phyloP scores from a whole-genome alignment of 2,797 vertebrate species.

The Acrossocheilus wenchowensis region DNA sequence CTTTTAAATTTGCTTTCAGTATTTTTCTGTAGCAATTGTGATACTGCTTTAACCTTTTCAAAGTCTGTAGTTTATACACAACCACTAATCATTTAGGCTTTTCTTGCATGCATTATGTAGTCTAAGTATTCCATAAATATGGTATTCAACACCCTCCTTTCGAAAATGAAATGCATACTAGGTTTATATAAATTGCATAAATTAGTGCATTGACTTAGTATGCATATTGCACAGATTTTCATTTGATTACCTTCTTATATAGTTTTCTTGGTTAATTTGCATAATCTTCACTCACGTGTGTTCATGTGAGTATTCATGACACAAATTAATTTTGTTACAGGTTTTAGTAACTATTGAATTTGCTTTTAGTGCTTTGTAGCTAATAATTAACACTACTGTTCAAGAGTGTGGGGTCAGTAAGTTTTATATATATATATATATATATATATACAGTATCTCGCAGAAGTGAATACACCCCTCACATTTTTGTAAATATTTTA shows the following conservation, averaged over 20 bases:
- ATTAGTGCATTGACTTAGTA: not conserved
- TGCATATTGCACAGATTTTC: not conserved
- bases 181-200: not conserved
- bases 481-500: no score
- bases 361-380: not conserved
- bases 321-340: not conserved
- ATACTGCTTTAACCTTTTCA: not conserved
- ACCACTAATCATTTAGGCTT: not conserved
- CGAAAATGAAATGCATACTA: not conserved
- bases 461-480: no score
- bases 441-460: no score
- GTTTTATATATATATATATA: not conserved
- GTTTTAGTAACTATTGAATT: not conserved
- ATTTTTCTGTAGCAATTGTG: not conserved
- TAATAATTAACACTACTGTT: not conserved
- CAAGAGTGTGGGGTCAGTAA: not conserved
- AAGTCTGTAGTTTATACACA: not conserved
- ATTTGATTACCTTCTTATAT: not conserved
- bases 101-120: not conserved
- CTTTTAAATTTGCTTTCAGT: not conserved
- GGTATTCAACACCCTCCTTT: not conserved
- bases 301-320: not conserved
- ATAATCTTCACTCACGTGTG: no score
- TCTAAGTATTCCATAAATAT: not conserved
- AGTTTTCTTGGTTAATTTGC: not conserved